phyloP scores from a whole-genome alignment of 2,888 invertebrate species.

The Cinara cedri region DNA sequence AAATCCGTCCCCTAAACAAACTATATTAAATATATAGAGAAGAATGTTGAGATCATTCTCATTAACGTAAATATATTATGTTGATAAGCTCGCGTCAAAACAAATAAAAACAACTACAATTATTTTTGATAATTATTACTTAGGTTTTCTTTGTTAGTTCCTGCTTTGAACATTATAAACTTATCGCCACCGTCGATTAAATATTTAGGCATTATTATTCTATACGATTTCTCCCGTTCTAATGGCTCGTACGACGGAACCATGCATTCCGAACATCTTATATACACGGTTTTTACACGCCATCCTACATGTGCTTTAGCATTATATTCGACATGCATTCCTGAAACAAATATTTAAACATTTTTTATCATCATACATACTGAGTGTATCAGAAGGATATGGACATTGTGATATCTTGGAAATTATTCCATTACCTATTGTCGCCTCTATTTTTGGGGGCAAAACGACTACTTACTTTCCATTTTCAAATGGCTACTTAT shows the following conservation, averaged over 20 bases:
- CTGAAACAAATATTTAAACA: slow-evolving; percentile 61
- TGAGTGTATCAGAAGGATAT: too few species aligned
- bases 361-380: too few species aligned
- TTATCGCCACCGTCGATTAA: slow-evolving; percentile 78
- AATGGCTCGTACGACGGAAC: slow-evolving; percentile 69
- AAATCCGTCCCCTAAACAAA: too few species aligned
- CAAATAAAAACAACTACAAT: background rate
- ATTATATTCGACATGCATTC: slow-evolving; percentile 71
- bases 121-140: slow-evolving; percentile 5
- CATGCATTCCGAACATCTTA: slow-evolving; percentile 73
- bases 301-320: slow-evolving; percentile 68
- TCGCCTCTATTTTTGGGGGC: too few species aligned
- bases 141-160: background rate
- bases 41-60: background rate
- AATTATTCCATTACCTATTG: too few species aligned
- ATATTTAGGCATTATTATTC: slow-evolving; percentile 71
- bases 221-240: slow-evolving; percentile 67
- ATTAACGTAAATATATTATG: background rate
- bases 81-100: background rate
- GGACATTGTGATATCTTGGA: too few species aligned
- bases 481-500: too few species aligned
- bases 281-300: slow-evolving; percentile 71
- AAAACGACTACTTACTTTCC: too few species aligned
- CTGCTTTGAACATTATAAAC: slow-evolving; percentile 65
- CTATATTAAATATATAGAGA: too few species aligned